Evolutionary conservation across 2,113 vertebrate genomes (phyloP).

Genomic region (Lagopus muta): DNA sequence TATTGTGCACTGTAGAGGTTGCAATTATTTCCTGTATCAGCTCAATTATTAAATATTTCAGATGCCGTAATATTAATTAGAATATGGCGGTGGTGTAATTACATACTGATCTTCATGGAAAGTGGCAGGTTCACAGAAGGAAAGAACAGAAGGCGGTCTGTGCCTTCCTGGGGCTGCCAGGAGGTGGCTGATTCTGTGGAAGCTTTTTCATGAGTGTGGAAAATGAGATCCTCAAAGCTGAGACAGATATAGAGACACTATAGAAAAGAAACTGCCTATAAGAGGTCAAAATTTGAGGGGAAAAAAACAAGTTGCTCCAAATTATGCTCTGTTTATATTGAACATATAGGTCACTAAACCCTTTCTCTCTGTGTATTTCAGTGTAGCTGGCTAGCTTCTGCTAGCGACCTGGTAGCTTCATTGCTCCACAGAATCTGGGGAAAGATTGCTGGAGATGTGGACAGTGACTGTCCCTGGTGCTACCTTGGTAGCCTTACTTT

Average conservation of each 20-base stretch:
- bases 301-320: neutral
- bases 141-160: neutral
- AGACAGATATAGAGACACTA: neutral
- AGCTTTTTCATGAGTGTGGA: neutral
- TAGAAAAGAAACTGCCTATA: neutral
- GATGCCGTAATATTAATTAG: neutral
- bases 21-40: neutral
- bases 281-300: neutral
- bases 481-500: constrained; percentile 2
- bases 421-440: neutral
- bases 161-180: neutral
- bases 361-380: neutral
- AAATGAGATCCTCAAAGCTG: neutral
- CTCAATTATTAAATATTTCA: constrained; percentile 25
- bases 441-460: neutral
- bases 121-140: neutral
- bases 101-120: neutral
- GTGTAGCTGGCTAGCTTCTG: neutral
- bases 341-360: neutral
- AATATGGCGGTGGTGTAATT: neutral
- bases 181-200: neutral
- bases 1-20: neutral
- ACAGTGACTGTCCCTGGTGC: neutral
- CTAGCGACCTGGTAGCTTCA: neutral
- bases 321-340: neutral